Evolutionary conservation across 2,888 invertebrate species (phyloP).

Genomic region (Ligdia adustata): DNA sequence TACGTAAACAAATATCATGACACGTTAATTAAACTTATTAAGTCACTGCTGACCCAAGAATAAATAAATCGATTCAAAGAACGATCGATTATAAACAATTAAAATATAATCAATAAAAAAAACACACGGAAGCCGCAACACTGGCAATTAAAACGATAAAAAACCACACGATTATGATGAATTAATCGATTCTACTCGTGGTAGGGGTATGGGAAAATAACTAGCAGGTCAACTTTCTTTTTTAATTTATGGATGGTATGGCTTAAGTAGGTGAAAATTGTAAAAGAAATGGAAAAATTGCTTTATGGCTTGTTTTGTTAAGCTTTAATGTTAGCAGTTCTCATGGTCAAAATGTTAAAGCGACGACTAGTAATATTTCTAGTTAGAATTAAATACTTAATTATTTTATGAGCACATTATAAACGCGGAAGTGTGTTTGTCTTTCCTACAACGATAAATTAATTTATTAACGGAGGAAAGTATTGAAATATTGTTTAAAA

Average conservation of each 20-base stretch:
- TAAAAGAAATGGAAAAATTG: constrained; percentile 13
- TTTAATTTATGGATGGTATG: constrained; percentile 11
- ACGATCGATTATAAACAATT: constrained; percentile 63
- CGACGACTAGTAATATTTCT: no score
- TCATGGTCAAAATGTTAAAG: constrained; percentile 10
- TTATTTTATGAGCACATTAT: no score
- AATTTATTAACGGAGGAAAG: no score
- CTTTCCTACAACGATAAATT: no score
- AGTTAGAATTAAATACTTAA: no score
- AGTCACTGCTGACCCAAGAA: constrained; percentile 51
- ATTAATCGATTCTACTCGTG: constrained; percentile 58
- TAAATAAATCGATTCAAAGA: constrained; percentile 69
- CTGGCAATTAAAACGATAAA: constrained; percentile 57
- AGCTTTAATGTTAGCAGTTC: no score
- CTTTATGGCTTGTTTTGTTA: background rate
- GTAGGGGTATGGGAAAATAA: constrained; percentile 67
- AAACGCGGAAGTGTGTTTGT: no score
- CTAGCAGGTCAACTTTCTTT: constrained; percentile 69
- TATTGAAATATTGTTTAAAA: no score
- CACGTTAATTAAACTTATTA: constrained; percentile 32
- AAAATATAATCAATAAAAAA: constrained; percentile 63
- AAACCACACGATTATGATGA: constrained; percentile 66
- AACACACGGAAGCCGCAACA: constrained; percentile 68
- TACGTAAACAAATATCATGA: background rate
- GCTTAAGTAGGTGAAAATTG: constrained; percentile 16